Percentiles rank a stretch among this genome's conserved stretches.
phyloP scores from a whole-genome alignment of 2,888 invertebrate genomes.

The Ophion costatus region DNA sequence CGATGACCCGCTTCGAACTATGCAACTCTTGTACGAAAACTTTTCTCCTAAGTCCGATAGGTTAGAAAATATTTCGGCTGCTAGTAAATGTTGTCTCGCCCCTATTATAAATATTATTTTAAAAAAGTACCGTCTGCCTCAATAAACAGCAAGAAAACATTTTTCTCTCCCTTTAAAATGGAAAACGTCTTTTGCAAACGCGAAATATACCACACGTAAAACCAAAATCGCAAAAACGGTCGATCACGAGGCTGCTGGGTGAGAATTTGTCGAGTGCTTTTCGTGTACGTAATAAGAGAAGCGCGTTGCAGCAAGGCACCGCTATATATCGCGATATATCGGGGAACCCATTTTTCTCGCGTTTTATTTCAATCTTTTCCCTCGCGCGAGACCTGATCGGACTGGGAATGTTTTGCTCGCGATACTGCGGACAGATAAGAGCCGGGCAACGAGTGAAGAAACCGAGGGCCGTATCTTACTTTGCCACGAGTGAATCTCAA shows the following conservation, averaged over 20 bases:
- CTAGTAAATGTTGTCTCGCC: too few species aligned
- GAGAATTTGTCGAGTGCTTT: not conserved
- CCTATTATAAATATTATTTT: too few species aligned
- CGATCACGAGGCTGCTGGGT: not conserved
- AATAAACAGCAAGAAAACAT: too few species aligned
- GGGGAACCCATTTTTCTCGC: conserved; percentile 40
- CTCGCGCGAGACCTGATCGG: conserved; percentile 34
- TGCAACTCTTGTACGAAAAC: too few species aligned
- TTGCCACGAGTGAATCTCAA: conserved; percentile 60
- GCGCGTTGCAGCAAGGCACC: not conserved
- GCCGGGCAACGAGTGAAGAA: conserved; percentile 35
- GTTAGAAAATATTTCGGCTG: too few species aligned
- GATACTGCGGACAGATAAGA: conserved; percentile 45
- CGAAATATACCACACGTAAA: too few species aligned
- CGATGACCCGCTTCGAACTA: too few species aligned
- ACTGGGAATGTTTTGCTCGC: conserved; percentile 48
- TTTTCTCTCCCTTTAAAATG: too few species aligned
- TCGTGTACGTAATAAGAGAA: not conserved
- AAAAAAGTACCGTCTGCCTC: too few species aligned
- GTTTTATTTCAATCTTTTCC: conserved; percentile 42
- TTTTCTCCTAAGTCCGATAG: too few species aligned
- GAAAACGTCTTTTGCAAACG: too few species aligned
- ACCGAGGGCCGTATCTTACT: conserved; percentile 39
- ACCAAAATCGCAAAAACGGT: not conserved
- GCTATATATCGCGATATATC: conserved; percentile 27